These are phyloP conservation scores for Sparidentex hasta DNA, from an alignment of 2,797 vertebrate genomes.

Conservation along the genomic window DNA sequence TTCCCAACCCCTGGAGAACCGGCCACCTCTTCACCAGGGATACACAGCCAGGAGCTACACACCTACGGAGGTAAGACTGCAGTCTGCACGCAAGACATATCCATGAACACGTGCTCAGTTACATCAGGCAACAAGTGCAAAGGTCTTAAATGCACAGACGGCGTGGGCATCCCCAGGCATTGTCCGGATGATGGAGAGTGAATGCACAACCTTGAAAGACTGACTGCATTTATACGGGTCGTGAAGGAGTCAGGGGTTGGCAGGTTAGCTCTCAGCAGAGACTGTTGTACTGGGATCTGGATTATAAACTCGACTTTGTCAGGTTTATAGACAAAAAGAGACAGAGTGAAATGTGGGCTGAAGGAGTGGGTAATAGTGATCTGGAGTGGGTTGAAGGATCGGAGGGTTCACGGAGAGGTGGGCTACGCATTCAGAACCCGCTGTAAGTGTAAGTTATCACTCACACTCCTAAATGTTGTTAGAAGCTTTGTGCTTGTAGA, in stretches of 20 bases:
- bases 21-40: constrained; percentile 51
- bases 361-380: constrained; percentile 16
- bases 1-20: constrained; percentile 54
- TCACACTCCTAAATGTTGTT: not conserved
- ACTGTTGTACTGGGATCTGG: constrained; percentile 13
- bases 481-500: too few relatives aligned
- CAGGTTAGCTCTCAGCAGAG: constrained; percentile 23
- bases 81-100: not conserved
- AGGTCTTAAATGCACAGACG: too few relatives aligned
- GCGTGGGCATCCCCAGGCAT: not conserved
- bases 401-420: constrained; percentile 4
- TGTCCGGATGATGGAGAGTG: not conserved
- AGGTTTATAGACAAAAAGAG: constrained; percentile 44
- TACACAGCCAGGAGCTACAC: constrained; percentile 70
- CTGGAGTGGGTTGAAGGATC: constrained; percentile 15
- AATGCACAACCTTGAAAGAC: not conserved
- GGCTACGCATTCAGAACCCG: not conserved
- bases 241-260: constrained; percentile 19
- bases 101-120: not conserved
- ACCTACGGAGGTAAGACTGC: constrained; percentile 79
- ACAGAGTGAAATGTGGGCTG: constrained; percentile 22
- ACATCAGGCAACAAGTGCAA: not conserved
- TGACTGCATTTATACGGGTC: constrained; percentile 17
- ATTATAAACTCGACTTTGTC: constrained; percentile 25
- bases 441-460: not conserved